Base-by-base conservation (phyloP, 2,113 vertebrate species). In the Anhinga rufa region DNA sequence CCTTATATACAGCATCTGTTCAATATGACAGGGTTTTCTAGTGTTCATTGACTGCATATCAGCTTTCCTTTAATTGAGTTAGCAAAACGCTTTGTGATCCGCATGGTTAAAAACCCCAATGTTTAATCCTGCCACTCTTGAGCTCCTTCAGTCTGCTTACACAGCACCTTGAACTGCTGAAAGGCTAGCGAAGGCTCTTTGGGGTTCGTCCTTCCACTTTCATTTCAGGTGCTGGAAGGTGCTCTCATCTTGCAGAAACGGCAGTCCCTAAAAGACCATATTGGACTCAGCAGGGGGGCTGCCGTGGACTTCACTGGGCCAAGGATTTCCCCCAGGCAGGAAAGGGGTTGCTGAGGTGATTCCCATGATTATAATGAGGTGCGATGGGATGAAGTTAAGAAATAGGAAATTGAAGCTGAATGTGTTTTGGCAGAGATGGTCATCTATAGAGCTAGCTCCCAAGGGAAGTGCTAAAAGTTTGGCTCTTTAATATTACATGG, bases 1-100 rank as follows among this genome's bases (percentile, higher is more conserved):
- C 88, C 87, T 92, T 88, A 74, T 20, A 54, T 29, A 46, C 48
- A 86, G 84, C 94, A 93, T 91, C 92, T 96, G 87, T 88, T 94
- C 84, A 44, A 3, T 80, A 66, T 44, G 78, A 77, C 70, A 54
- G 42, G 46, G 34, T 66, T 96, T 89, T 88, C 40, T 55, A 25
- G 75, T 55, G 42, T 52, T 92, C 78, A 20, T 57, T 95, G 91
- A 88, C 92, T 89, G 49, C 60, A 5, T 82, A 71, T 91, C 87
- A 77, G 54, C 85, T 95, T 93, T 82, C 83, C 48, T 90, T 76
- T 80, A 82, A 87, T 11, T 34, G 78, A 86, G 40, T 62, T 88
- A 82, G 75, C 48, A 51, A 80, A 95, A 86, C 57, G 42, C 79
- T 91, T 90, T 91, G 74, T 92, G 84, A 82, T 80, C 70, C 77